Percentiles rank a stretch among this genome's conserved stretches.
Evolutionary conservation across 1,140 invertebrate species (phyloP).

Genomic region (Pentalonia nigronervosa): DNA sequence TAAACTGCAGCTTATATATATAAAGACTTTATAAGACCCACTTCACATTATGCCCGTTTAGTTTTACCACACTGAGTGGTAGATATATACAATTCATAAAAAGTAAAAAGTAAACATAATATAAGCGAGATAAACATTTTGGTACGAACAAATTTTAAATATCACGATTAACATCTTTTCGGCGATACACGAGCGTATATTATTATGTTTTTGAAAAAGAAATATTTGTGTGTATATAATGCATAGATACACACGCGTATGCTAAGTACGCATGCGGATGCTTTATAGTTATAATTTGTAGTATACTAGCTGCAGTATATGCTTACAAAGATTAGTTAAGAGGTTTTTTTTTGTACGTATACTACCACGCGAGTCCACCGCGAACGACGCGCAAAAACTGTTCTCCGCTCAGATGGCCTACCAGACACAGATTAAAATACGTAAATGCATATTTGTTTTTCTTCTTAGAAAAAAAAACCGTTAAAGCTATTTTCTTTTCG

Average conservation of each 20-base stretch:
- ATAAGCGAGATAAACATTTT: neutral
- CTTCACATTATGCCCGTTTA: neutral
- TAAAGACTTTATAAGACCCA: neutral
- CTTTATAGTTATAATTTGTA: neutral
- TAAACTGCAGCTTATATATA: neutral
- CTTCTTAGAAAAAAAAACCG: slow-evolving; percentile 43
- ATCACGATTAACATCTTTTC: slow-evolving; percentile 22
- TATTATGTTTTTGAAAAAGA: neutral
- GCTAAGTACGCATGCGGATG: neutral
- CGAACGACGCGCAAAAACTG: neutral
- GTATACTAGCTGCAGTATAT: neutral
- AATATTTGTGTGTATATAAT: neutral
- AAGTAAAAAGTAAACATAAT: neutral
- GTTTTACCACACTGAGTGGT: neutral
- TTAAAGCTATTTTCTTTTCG: slow-evolving; percentile 44
- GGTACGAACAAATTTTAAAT: neutral
- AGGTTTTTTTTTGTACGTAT: neutral
- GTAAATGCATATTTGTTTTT: slow-evolving; percentile 43
- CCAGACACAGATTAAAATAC: neutral
- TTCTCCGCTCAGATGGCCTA: neutral
- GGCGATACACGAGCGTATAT: neutral
- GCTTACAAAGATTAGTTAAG: neutral
- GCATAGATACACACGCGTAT: neutral
- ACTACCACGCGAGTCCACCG: neutral
- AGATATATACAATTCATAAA: neutral